Conservation (phyloP, 2,113 vertebrate species). For the Semicossyphus pulcher region DNA sequence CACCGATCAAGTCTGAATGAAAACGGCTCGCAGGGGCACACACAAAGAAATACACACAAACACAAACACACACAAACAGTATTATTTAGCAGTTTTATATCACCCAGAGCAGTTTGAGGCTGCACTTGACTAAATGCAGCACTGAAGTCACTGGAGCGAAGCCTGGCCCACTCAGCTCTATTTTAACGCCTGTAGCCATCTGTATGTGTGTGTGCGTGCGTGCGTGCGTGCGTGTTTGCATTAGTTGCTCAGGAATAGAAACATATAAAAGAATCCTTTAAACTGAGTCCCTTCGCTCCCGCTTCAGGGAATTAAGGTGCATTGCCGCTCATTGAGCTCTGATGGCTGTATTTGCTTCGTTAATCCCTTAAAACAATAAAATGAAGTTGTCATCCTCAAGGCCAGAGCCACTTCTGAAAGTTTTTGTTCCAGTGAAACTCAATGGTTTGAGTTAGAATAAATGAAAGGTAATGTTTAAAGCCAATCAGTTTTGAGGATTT, state of each 20-base stretch:
- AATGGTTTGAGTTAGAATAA: neutral
- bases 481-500: too few relatives aligned
- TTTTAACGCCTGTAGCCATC: conserved; percentile 24
- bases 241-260: conserved; percentile 8
- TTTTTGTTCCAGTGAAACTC: neutral
- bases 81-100: conserved; percentile 25
- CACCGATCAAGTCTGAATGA: conserved; percentile 4
- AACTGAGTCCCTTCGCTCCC: neutral
- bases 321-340: neutral
- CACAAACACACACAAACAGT: neutral
- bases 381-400: neutral
- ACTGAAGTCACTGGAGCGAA: conserved; percentile 42
- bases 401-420: neutral
- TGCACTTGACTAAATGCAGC: conserved; percentile 34
- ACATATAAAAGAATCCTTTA: conserved; percentile 18
- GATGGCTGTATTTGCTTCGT: conserved; percentile 12
- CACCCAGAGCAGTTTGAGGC: conserved; percentile 27
- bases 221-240: neutral
- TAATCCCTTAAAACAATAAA: conserved; percentile 28
- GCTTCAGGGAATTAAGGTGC: neutral
- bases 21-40: conserved; percentile 14
- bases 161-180: conserved; percentile 27
- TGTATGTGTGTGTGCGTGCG: neutral
- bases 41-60: neutral
- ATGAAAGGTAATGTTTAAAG: neutral